Conservation (phyloP, 2,797 vertebrate species). For the Pampus argenteus region DNA sequence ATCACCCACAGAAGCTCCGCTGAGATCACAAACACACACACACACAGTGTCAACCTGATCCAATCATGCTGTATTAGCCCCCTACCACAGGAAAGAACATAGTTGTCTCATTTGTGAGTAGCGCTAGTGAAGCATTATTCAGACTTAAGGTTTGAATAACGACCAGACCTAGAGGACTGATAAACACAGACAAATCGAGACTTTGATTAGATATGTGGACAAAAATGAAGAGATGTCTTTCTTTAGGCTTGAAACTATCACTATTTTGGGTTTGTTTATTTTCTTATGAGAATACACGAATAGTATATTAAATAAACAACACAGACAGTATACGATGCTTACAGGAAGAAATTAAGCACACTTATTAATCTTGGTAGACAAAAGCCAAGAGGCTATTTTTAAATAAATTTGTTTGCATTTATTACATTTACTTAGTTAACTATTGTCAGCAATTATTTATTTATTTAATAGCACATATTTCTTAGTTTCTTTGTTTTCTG, state of each 20-base stretch:
- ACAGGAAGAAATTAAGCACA: neutral
- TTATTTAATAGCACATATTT: neutral
- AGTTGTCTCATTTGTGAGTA: conserved; percentile 48
- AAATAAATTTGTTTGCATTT: neutral
- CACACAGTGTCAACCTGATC: conserved; percentile 44
- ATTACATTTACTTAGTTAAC: neutral
- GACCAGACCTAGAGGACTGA: neutral
- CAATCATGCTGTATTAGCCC: conserved; percentile 63
- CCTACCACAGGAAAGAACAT: conserved; percentile 58
- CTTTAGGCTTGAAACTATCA: neutral
- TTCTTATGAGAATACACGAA: conserved; percentile 1
- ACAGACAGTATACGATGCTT: neutral
- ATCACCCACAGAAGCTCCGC: conserved; percentile 68
- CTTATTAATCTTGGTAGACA: neutral
- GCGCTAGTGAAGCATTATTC: conserved; percentile 50
- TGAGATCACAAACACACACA: conserved; percentile 55
- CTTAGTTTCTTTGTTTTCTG: neutral
- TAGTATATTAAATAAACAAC: conserved; percentile 8
- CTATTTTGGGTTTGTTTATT: conserved; percentile 21
- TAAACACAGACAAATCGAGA: neutral
- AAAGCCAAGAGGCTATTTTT: neutral
- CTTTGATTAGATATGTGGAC: conserved; percentile 9
- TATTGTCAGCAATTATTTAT: neutral
- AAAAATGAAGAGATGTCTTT: neutral
- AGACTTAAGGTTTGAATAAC: conserved; percentile 64